phyloP scores from a whole-genome alignment of 2,797 vertebrate species.

The Oryzias dopingdopingensis region DNA sequence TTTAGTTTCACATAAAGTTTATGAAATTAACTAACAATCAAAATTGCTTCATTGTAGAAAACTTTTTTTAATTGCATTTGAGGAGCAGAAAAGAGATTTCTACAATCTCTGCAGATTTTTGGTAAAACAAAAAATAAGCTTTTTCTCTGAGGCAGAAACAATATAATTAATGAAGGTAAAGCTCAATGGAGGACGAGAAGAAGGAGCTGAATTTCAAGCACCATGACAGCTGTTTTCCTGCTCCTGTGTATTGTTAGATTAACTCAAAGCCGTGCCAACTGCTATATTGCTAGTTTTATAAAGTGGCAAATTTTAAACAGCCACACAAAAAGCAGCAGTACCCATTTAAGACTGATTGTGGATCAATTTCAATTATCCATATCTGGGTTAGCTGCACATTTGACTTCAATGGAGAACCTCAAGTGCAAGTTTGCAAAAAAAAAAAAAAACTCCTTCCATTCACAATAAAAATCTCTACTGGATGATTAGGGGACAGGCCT shows the following conservation, averaged over 20 bases:
- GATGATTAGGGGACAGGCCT: conserved; percentile 64
- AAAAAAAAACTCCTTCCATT: conserved; percentile 31
- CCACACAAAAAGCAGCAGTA: background rate
- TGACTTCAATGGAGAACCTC: conserved; percentile 44
- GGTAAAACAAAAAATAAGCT: conserved; percentile 10
- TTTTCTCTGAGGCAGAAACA: conserved; percentile 20
- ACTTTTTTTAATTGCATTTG: conserved; percentile 15
- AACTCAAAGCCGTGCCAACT: conserved; percentile 13
- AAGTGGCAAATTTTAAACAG: conserved; percentile 1
- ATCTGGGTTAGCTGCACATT: conserved; percentile 50
- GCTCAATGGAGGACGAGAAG: conserved; percentile 11
- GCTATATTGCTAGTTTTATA: background rate
- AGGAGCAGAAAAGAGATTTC: conserved; percentile 4
- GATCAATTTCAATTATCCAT: conserved; percentile 46
- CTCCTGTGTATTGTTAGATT: conserved; percentile 6
- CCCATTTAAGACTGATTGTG: background rate
- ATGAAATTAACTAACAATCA: conserved; percentile 6
- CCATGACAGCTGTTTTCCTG: conserved; percentile 14
- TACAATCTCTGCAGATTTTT: conserved; percentile 6
- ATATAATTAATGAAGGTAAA: conserved; percentile 21
- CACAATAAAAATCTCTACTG: conserved; percentile 55
- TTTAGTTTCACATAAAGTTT: background rate
- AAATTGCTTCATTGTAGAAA: conserved; percentile 2
- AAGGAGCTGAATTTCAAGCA: conserved; percentile 28
- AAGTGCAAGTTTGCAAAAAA: conserved; percentile 39